Percentiles rank a stretch among this genome's conserved stretches.
These are phyloP conservation scores for Wiebesia pumilae DNA, from an alignment of 1,140 invertebrate species.

Conservation along the genomic window DNA sequence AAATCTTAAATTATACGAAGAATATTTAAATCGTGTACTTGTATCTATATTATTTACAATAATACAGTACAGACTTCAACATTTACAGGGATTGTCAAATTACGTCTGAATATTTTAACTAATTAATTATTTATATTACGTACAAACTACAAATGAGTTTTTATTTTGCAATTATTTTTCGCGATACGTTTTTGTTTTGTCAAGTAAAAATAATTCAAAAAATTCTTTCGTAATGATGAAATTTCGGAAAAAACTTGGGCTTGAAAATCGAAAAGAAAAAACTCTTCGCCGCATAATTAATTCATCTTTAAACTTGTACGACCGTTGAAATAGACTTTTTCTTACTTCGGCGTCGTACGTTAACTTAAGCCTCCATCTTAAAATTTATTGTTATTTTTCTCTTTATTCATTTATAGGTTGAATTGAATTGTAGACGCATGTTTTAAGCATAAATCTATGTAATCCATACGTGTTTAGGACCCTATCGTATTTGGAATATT, in stretches of 20 bases:
- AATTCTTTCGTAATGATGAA: constrained; percentile 1
- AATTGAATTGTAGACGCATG: constrained; percentile 27
- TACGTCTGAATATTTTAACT: constrained; percentile 48
- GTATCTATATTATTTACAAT: constrained; percentile 50
- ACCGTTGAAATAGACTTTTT: background rate
- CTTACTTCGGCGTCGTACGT: background rate
- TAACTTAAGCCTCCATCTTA: background rate
- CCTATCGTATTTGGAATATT: constrained; percentile 29
- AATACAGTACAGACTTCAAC: constrained; percentile 49
- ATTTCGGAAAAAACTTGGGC: background rate
- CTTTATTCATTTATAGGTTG: background rate
- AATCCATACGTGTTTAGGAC: background rate
- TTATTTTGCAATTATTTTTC: background rate
- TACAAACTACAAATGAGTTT: constrained; percentile 33
- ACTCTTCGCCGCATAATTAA: background rate
- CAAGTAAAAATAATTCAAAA: background rate
- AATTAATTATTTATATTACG: constrained; percentile 44
- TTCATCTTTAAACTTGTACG: background rate
- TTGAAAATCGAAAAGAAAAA: background rate
- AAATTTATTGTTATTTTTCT: background rate
- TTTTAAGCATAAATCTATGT: constrained; percentile 27
- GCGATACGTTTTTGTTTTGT: background rate
- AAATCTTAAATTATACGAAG: constrained; percentile 46
- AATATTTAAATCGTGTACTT: constrained; percentile 37
- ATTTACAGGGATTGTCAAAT: constrained; percentile 53